Evolutionary conservation across 2,888 invertebrate genomes (phyloP).

Genomic region (Hololepta plana): DNA sequence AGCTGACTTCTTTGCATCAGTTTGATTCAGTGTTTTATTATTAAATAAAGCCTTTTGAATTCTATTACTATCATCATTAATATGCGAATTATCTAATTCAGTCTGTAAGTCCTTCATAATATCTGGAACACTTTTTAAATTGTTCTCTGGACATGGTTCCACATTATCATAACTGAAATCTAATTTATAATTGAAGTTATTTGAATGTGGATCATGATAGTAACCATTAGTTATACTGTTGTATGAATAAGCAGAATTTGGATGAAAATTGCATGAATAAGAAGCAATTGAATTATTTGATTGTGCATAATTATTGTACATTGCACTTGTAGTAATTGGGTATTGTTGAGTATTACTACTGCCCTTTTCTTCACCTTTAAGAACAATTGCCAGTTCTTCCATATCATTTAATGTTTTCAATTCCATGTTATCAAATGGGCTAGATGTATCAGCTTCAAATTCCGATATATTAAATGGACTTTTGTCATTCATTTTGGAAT

Average conservation of each 20-base stretch:
- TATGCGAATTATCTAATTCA: conserved; percentile 31
- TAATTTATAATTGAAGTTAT: too few relatives aligned
- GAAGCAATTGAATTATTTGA: too few relatives aligned
- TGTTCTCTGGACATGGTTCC: too few relatives aligned
- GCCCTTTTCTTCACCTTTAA: conserved; percentile 24
- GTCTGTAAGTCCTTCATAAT: conserved; percentile 57
- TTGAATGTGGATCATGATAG: conserved; percentile 9
- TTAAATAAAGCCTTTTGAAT: conserved; percentile 5
- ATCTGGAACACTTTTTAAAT: conserved; percentile 45
- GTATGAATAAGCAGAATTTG: too few relatives aligned
- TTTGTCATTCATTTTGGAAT: conserved; percentile 14
- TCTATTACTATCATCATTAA: conserved; percentile 17
- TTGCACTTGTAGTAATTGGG: too few relatives aligned
- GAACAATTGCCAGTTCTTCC: conserved; percentile 72
- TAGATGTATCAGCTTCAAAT: conserved; percentile 82
- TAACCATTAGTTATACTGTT: conserved; percentile 11
- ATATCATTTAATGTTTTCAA: conserved; percentile 83
- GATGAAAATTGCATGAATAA: too few relatives aligned
- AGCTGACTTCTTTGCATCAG: conserved; percentile 1
- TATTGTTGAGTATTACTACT: too few relatives aligned
- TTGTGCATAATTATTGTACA: too few relatives aligned
- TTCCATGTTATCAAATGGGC: conserved; percentile 87
- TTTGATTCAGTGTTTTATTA: conserved; percentile 5
- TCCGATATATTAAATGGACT: conserved; percentile 43
- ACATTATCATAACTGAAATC: too few relatives aligned